A percentile compares a stretch with the other conserved stretches of the same genome.
These are phyloP conservation scores for Eremobia ochroleuca DNA, from an alignment of 2,888 invertebrate species.

Conservation along the genomic window DNA sequence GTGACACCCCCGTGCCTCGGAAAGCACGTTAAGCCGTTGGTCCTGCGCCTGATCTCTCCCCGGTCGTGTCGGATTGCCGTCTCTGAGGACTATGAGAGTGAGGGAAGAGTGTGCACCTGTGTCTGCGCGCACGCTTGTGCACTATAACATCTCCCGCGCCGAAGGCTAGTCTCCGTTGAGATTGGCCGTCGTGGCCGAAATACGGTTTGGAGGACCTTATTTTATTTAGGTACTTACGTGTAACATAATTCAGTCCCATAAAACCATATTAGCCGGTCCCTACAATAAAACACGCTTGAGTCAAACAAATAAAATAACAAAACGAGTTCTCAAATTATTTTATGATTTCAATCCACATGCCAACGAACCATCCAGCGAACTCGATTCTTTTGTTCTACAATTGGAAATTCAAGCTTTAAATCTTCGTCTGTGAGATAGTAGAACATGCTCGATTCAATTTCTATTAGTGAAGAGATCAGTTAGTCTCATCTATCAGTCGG, in stretches of 20 bases:
- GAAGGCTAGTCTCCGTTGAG: too few relatives aligned
- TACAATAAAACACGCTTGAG: conserved; percentile 2
- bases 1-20: too few relatives aligned
- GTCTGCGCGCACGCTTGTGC: too few relatives aligned
- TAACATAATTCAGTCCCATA: conserved; percentile 5
- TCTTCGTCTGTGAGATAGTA: neutral
- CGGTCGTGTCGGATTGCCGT: too few relatives aligned
- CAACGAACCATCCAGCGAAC: neutral
- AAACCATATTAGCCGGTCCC: neutral
- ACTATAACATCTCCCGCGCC: too few relatives aligned
- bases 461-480: conserved; percentile 15
- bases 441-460: neutral
- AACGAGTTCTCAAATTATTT: conserved; percentile 45
- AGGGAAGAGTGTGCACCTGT: too few relatives aligned
- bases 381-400: neutral
- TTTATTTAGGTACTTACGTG: neutral
- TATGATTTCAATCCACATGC: conserved; percentile 21
- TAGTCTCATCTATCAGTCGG: conserved; percentile 13
- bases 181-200: too few relatives aligned
- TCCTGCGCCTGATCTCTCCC: too few relatives aligned
- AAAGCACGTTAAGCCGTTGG: too few relatives aligned
- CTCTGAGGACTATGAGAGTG: too few relatives aligned
- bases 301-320: conserved; percentile 33
- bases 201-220: too few relatives aligned
- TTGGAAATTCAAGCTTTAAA: conserved; percentile 15